phyloP scores from a whole-genome alignment of 2,888 invertebrate genomes.

The Koerneria pararmatus region DNA sequence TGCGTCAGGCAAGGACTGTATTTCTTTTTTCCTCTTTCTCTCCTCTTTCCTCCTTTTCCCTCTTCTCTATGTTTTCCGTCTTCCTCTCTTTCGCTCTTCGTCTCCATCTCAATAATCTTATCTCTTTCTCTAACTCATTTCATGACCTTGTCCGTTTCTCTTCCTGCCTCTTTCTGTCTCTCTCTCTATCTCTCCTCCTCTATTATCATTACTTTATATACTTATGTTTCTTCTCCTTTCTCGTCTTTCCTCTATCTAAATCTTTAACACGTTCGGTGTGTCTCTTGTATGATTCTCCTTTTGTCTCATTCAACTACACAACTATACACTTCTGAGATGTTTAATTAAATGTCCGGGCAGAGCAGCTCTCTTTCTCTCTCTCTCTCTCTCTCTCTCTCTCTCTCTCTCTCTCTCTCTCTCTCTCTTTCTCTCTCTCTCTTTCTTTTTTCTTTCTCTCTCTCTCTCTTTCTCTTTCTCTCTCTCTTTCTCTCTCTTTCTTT shows the following conservation, averaged over 20 bases:
- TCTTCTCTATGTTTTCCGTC: slow-evolving; percentile 11
- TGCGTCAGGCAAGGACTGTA: slow-evolving; percentile 13
- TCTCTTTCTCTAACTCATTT: slow-evolving; percentile 1
- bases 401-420: slow-evolving; percentile 17
- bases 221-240: too few relatives aligned
- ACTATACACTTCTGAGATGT: too few relatives aligned
- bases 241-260: too few relatives aligned
- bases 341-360: too few relatives aligned
- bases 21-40: slow-evolving; percentile 2
- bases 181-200: slow-evolving; percentile 3
- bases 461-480: slow-evolving; percentile 15
- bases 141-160: slow-evolving; percentile 6
- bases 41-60: not conserved
- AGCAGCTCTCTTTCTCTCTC: too few relatives aligned
- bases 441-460: slow-evolving; percentile 17
- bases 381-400: slow-evolving; percentile 13
- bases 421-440: slow-evolving; percentile 15
- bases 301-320: too few relatives aligned
- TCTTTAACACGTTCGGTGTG: too few relatives aligned
- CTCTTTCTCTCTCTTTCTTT: slow-evolving; percentile 10
- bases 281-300: too few relatives aligned
- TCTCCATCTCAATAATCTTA: not conserved
- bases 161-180: not conserved
- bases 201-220: too few relatives aligned
- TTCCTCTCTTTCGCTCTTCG: too few relatives aligned